Conservation (phyloP, 2,797 vertebrate species). For the Lerista edwardsae region DNA sequence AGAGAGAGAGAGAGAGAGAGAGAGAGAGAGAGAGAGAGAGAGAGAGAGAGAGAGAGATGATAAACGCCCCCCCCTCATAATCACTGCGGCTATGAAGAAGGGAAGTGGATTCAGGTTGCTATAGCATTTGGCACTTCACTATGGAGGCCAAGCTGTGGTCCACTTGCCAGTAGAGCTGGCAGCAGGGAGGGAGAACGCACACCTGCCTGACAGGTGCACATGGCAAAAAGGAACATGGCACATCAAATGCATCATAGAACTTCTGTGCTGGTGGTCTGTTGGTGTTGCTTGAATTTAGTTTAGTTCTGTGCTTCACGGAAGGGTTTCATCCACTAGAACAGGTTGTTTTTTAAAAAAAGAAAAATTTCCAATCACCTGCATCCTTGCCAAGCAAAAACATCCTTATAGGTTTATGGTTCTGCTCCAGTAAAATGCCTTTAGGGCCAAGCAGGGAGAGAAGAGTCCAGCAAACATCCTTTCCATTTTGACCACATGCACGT, state of each 20-base stretch:
- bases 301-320: slow-evolving; percentile 5
- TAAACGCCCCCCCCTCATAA: slow-evolving; percentile 80
- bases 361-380: neutral
- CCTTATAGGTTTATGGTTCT: neutral
- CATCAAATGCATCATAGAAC: slow-evolving; percentile 38
- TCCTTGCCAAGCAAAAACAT: neutral
- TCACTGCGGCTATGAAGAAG: slow-evolving; percentile 79
- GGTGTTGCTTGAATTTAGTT: neutral
- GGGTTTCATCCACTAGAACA: neutral
- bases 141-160: slow-evolving; percentile 70
- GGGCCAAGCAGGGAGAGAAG: neutral
- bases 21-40: slow-evolving; percentile 67
- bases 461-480: neutral
- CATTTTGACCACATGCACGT: neutral
- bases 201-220: slow-evolving; percentile 37
- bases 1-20: slow-evolving; percentile 67
- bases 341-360: rapidly evolving
- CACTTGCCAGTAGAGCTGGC: slow-evolving; percentile 58
- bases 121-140: slow-evolving; percentile 76
- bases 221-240: slow-evolving; percentile 38
- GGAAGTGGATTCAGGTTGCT: slow-evolving; percentile 77
- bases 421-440: neutral
- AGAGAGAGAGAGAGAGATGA: slow-evolving; percentile 68
- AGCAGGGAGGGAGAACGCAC: slow-evolving; percentile 53
- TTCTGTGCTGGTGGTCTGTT: neutral